Evolutionary conservation across 2,797 vertebrate genomes (phyloP).

Genomic region (Siniperca obscura): DNA sequence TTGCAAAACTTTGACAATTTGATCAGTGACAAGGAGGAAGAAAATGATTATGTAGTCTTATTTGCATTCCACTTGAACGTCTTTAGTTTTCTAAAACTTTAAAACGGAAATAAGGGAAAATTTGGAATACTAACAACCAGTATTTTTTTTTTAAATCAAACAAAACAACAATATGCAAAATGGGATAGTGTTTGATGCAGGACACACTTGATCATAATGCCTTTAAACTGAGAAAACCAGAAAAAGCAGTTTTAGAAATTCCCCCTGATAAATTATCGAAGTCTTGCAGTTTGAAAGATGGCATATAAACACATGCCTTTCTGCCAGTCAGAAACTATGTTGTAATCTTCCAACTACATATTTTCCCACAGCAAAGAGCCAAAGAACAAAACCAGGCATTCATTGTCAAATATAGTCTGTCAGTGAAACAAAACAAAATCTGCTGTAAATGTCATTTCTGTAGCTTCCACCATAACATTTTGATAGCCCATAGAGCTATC

Average conservation of each 20-base stretch:
- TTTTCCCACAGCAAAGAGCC: slow-evolving; percentile 28
- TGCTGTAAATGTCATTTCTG: slow-evolving; percentile 40
- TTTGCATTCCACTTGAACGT: background rate
- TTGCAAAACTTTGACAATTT: background rate
- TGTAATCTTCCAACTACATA: slow-evolving; percentile 11
- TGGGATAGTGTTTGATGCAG: background rate
- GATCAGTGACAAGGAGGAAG: background rate
- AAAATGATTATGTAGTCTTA: accelerated
- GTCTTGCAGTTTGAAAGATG: slow-evolving; percentile 11
- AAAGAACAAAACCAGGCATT: slow-evolving; percentile 26
- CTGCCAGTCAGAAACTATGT: background rate
- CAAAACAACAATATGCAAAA: background rate
- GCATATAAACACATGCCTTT: slow-evolving; percentile 25
- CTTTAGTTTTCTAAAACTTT: background rate
- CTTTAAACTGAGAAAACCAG: background rate
- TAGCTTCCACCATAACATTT: slow-evolving; percentile 28
- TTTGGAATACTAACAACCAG: background rate
- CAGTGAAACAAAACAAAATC: slow-evolving; percentile 48
- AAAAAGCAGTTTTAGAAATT: slow-evolving; percentile 13
- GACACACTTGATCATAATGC: background rate
- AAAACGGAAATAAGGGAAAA: background rate
- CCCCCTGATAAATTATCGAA: slow-evolving; percentile 25
- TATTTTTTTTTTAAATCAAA: background rate
- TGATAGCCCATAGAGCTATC: slow-evolving; percentile 45
- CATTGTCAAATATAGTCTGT: slow-evolving; percentile 24